Evolutionary conservation across 2,888 invertebrate species (phyloP), one percentile per base, ranked within the genome.

Genomic region (Nemurella pictetii): DNA sequence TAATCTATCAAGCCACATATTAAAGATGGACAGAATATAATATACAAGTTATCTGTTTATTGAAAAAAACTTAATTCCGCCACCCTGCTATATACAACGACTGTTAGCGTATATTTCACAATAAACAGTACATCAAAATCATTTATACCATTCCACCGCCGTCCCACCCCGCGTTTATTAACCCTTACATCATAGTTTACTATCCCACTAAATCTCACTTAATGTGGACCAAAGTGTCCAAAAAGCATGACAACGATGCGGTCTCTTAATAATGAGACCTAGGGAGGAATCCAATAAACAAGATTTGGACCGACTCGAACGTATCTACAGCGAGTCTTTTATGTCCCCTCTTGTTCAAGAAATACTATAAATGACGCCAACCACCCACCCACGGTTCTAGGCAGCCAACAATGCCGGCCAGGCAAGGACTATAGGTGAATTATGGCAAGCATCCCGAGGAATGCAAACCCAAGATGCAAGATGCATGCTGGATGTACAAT

Each of bases 221-320:
- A 78, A 78, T 29, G 78, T 29, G 30, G n/a, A 7, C 30, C 30
- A 3, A n/a, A 78, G 78, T 78, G 78, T 29, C 78, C 30, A 29
- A 29, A 29, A 78, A 30, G 28, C 78, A 78, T 20, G 28, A 78
- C 30, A 78, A 78, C 28, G 78, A 30, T 78, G 78, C 78, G 5
- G 29, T 78, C 27, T 26, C 20, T 78, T 55, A 7, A 55, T 55
- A 55, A 55, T 20, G n/a, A 78, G 30, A 30, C 30, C 78, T 29
- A 27, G 80, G 85, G 55, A 55, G 83, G 86, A 86, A 86, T 86
- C 86, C 86, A 86, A 86, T 86, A 86, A 86, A 86, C 86, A 86
- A 86, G 86, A 84, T 77, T 83, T 72, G 80, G 77, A 77, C 32
- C 15, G 20, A 7, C 20, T 55, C 55, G 55, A 55, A 55, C 15